phyloP scores from a whole-genome alignment of 2,797 vertebrate genomes.

The Tadarida brasiliensis region DNA sequence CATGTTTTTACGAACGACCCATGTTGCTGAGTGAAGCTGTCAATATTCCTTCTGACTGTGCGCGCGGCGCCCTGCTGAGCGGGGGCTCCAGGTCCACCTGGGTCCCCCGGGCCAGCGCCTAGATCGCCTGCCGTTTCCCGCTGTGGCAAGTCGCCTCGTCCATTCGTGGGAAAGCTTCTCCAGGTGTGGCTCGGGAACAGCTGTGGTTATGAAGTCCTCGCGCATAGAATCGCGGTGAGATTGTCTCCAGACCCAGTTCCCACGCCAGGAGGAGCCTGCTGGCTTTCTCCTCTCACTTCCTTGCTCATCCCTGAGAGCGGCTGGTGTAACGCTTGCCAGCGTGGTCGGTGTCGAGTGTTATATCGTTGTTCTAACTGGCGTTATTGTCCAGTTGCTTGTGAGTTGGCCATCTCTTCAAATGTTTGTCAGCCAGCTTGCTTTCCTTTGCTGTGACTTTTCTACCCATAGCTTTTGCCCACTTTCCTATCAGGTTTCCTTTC shows the following conservation, averaged over 20 bases:
- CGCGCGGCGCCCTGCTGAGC: fast-evolving
- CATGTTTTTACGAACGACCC: not conserved
- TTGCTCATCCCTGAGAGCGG: not conserved
- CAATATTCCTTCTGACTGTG: not conserved
- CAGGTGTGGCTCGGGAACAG: not conserved
- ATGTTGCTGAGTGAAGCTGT: not conserved
- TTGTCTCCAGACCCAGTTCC: not conserved
- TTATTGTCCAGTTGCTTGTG: not conserved
- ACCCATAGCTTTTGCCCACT: not conserved
- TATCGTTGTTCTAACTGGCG: not conserved
- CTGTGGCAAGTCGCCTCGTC: not conserved
- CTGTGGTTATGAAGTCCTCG: not conserved
- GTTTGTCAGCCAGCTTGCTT: not conserved
- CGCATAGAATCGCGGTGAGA: not conserved
- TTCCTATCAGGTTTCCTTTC: slow-evolving; percentile 1
- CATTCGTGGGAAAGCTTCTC: not conserved
- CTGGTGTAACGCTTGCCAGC: not conserved
- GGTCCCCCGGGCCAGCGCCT: not conserved
- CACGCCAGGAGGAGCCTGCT: not conserved
- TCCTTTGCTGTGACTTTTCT: not conserved
- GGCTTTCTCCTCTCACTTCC: not conserved
- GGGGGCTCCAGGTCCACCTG: not conserved
- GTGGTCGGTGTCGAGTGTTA: not conserved
- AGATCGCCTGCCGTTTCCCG: not conserved
- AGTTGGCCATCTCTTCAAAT: not conserved